Conservation (phyloP, 2,113 vertebrate species). For the Mirounga angustirostris region DNA sequence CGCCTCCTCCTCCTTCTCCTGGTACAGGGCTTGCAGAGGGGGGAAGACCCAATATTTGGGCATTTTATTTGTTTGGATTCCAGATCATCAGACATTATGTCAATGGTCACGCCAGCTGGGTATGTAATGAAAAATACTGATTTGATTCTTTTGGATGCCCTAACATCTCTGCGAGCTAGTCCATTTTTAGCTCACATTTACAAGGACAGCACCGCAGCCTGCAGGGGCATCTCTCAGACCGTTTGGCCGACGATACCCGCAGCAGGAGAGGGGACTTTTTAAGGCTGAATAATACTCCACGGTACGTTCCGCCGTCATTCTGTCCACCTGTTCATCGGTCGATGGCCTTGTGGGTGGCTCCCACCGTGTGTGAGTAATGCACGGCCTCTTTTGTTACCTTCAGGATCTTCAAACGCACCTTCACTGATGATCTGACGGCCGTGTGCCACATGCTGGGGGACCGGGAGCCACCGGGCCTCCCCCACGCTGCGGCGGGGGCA, state of each 20-base stretch:
- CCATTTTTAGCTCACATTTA: background rate
- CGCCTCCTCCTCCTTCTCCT: background rate
- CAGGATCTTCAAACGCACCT: background rate
- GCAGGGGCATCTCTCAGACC: background rate
- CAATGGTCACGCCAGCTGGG: background rate
- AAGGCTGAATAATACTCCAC: background rate
- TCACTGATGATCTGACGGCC: rapidly evolving
- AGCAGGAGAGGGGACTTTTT: background rate
- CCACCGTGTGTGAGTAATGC: background rate
- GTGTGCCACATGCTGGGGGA: background rate
- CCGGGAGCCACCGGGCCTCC: background rate
- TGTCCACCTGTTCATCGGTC: rapidly evolving
- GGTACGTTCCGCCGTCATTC: rapidly evolving
- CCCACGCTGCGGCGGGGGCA: rapidly evolving
- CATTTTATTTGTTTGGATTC: background rate
- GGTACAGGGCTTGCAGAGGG: rapidly evolving
- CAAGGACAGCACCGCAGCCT: background rate
- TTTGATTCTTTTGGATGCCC: background rate
- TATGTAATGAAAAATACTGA: background rate
- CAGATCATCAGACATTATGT: background rate
- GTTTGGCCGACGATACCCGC: background rate
- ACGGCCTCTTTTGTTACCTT: background rate
- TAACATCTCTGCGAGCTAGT: background rate
- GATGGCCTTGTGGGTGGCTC: background rate
- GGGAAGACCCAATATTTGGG: background rate